A percentile compares a stretch with the other conserved stretches of the same genome.
phyloP scores from a whole-genome alignment of 2,888 invertebrate species.

The Drosophila hamatofila region DNA sequence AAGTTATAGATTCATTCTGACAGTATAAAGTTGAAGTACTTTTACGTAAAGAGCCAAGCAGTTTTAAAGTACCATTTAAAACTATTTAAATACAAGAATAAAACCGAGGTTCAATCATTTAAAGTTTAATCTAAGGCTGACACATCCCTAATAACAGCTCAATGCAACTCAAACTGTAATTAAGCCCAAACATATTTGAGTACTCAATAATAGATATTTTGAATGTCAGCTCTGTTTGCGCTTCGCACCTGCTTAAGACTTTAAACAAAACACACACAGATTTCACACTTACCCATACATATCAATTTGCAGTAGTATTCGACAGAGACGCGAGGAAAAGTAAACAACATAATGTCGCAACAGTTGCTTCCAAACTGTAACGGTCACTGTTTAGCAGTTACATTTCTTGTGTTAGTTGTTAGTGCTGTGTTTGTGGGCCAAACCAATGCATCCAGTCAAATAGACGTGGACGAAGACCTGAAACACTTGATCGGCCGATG shows the following conservation, averaged over 20 bases:
- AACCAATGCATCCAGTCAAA: conserved; percentile 61
- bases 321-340: conserved; percentile 25
- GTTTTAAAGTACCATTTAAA: background rate
- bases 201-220: background rate
- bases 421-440: conserved; percentile 7
- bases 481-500: conserved; percentile 87
- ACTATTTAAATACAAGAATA: background rate
- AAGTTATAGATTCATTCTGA: background rate
- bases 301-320: conserved; percentile 43
- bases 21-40: background rate
- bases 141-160: background rate
- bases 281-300: background rate
- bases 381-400: conserved; percentile 5
- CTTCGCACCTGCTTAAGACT: conserved; percentile 4
- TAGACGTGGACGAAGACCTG: conserved; percentile 80
- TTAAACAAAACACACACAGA: background rate
- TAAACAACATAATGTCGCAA: conserved; percentile 43
- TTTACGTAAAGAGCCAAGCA: background rate
- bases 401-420: background rate
- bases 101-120: too few species aligned
- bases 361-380: conserved; percentile 56
- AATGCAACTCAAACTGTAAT: background rate
- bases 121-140: too few species aligned
- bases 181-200: background rate
- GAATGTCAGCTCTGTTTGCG: conserved; percentile 1